Conservation (phyloP, 2,888 invertebrate species). For the Oxystoma pomonae region DNA sequence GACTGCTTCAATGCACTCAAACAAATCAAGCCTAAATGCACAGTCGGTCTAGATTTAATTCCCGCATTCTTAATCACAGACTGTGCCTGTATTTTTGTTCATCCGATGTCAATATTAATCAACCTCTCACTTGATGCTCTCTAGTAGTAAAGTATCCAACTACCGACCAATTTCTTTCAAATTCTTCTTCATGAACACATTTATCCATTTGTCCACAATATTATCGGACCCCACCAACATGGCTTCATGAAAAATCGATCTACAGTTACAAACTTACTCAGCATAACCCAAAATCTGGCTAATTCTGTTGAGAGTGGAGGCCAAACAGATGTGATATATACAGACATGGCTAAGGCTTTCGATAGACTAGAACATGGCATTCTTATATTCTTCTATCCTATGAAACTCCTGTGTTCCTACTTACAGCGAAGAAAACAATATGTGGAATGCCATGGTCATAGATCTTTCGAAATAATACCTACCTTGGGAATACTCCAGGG, state of each 20-base stretch:
- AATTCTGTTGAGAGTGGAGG: no score
- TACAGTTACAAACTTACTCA: not conserved
- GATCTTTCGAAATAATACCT: not conserved
- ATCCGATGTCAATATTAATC: no score
- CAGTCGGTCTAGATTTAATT: not conserved
- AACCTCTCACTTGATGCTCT: no score
- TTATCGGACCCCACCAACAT: not conserved
- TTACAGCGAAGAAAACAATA: not conserved
- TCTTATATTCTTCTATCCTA: not conserved
- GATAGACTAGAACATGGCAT: not conserved
- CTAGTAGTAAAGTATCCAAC: no score
- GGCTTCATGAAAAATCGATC: not conserved
- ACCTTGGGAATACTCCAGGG: not conserved
- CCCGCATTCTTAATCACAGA: not conserved
- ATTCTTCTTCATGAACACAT: no score
- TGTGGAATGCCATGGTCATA: no score
- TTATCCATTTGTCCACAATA: not conserved
- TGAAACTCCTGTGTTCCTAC: not conserved
- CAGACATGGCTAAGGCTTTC: not conserved
- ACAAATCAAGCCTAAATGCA: not conserved
- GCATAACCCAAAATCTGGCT: not conserved
- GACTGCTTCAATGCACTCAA: not conserved
- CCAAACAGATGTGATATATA: not conserved
- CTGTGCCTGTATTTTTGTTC: not conserved
- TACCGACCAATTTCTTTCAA: no score